Percentiles rank a stretch among this genome's conserved stretches.
Conservation (phyloP, 2,888 invertebrate genomes). For the Lasioglossum marginatum region DNA sequence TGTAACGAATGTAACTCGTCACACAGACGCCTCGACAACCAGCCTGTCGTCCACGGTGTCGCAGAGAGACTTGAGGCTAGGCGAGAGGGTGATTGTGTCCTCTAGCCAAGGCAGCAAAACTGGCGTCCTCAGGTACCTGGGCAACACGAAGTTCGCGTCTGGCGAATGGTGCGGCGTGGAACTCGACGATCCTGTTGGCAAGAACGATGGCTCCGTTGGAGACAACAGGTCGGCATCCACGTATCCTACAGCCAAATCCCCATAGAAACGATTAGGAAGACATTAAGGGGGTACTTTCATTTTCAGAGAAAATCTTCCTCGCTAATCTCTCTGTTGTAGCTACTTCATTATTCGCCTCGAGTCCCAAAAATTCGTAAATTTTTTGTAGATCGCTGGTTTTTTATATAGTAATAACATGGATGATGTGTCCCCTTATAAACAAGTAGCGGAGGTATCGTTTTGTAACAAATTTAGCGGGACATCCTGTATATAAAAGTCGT, state of each 20-base stretch:
- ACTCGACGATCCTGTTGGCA: constrained; percentile 96
- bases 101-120: constrained; percentile 95
- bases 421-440: too few species aligned
- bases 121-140: constrained; percentile 94
- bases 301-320: background rate
- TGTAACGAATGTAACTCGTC: constrained; percentile 41
- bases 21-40: constrained; percentile 85
- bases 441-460: too few species aligned
- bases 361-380: background rate
- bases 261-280: background rate
- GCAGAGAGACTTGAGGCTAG: constrained; percentile 90
- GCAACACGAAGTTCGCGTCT: constrained; percentile 94
- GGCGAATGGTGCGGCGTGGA: constrained; percentile 99
- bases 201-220: constrained; percentile 97
- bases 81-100: constrained; percentile 96
- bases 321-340: background rate
- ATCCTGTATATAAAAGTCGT: background rate
- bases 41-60: constrained; percentile 84
- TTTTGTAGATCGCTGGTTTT: background rate
- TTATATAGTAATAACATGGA: too few species aligned
- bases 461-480: too few species aligned
- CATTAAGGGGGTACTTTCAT: background rate
- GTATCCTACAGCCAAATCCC: background rate
- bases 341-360: background rate
- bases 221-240: constrained; percentile 90